These are phyloP conservation scores for Conomelus anceps DNA, from an alignment of 2,888 invertebrate species.

Conservation along the genomic window DNA sequence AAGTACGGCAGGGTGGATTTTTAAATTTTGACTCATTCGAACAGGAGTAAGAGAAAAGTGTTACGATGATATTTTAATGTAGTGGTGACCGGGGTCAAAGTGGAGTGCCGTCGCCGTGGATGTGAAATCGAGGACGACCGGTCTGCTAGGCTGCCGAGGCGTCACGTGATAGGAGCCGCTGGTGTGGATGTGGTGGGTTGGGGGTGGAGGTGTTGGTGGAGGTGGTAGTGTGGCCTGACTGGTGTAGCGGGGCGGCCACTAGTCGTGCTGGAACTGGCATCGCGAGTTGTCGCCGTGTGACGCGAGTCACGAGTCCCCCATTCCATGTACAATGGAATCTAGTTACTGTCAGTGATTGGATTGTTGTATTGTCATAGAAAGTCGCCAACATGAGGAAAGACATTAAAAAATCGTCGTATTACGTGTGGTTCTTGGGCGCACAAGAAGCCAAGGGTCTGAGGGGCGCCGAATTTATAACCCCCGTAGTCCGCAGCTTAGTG, in stretches of 20 bases:
- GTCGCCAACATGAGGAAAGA: conserved; percentile 57
- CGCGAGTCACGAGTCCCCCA: not conserved
- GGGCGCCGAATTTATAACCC: conserved; percentile 77
- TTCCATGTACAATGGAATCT: not conserved
- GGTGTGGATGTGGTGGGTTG: not conserved
- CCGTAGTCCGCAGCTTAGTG: conserved; percentile 76
- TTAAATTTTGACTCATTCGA: not conserved
- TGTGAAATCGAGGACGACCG: conserved; percentile 27
- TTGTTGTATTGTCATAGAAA: not conserved
- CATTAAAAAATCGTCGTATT: conserved; percentile 84
- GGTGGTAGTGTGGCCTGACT: not conserved
- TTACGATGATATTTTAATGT: not conserved
- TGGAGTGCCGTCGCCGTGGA: conserved; percentile 9
- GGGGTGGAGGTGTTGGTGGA: not conserved
- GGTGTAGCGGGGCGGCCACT: not conserved
- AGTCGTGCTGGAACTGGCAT: not conserved
- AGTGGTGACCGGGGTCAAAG: conserved; percentile 6
- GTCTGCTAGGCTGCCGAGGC: conserved; percentile 1
- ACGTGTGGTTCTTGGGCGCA: conserved; percentile 92
- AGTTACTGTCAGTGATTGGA: not conserved
- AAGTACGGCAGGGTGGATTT: not conserved
- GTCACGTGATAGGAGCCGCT: conserved; percentile 2
- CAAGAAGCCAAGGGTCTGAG: conserved; percentile 85
- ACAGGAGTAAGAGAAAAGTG: not conserved
- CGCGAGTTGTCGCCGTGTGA: not conserved